Evolutionary conservation across 2,888 invertebrate genomes (phyloP).

Genomic region (Melikaiella ostensackeni): DNA sequence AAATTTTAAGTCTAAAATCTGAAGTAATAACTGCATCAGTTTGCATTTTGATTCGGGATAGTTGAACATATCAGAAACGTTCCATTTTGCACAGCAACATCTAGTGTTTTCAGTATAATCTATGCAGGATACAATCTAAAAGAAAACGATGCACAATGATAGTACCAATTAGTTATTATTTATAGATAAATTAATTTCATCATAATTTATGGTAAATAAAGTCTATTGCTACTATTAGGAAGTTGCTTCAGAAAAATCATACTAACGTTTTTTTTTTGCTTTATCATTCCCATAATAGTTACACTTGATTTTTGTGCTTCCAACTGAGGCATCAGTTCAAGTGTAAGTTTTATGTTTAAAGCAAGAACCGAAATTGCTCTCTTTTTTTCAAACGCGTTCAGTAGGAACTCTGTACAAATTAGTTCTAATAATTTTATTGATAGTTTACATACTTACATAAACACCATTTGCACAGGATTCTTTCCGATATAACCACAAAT

Average conservation of each 20-base stretch:
- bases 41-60: slow-evolving; percentile 23
- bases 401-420: slow-evolving; percentile 35
- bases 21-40: slow-evolving; percentile 7
- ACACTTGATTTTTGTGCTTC: slow-evolving; percentile 14
- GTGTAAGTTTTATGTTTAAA: slow-evolving; percentile 10
- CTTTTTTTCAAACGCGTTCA: slow-evolving; percentile 12
- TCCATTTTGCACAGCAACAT: slow-evolving; percentile 34
- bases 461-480: slow-evolving; percentile 10
- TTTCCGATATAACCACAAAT: slow-evolving; percentile 9
- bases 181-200: slow-evolving; percentile 11
- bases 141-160: slow-evolving; percentile 34
- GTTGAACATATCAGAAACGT: slow-evolving; percentile 39
- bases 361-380: slow-evolving; percentile 21
- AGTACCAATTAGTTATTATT: slow-evolving; percentile 24
- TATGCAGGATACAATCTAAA: slow-evolving; percentile 4
- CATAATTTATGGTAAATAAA: background rate
- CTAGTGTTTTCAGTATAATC: slow-evolving; percentile 17
- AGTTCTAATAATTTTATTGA: slow-evolving; percentile 3
- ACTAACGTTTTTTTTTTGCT: slow-evolving; percentile 15
- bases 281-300: background rate
- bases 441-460: slow-evolving; percentile 11
- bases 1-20: background rate
- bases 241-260: slow-evolving; percentile 22
- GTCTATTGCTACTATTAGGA: slow-evolving; percentile 5
- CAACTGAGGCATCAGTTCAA: background rate